A percentile compares a stretch with the other conserved stretches of the same genome.
Evolutionary conservation across 2,888 invertebrate species (phyloP).

Genomic region (Salticus scenicus): DNA sequence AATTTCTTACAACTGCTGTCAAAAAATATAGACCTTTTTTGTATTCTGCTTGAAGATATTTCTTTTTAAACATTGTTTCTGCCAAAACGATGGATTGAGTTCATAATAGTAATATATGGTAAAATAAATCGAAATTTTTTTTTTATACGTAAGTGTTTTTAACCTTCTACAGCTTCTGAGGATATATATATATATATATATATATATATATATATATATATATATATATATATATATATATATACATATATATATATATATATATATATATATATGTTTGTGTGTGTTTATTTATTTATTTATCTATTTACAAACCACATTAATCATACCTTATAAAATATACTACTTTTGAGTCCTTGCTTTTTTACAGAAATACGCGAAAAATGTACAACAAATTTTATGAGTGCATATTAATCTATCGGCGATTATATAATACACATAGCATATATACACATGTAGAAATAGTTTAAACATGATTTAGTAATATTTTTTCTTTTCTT

Average conservation of each 20-base stretch:
- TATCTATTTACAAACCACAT: neutral
- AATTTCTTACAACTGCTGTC: neutral
- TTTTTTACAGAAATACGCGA: too few relatives aligned
- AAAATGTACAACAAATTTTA: too few relatives aligned
- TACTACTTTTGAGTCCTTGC: too few relatives aligned
- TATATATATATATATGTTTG: conserved; percentile 12
- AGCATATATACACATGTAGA: too few relatives aligned
- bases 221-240: conserved; percentile 19
- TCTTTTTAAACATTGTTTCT: neutral
- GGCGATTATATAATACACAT: too few relatives aligned
- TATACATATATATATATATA: conserved; percentile 14
- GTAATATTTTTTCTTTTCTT: too few relatives aligned
- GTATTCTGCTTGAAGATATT: neutral
- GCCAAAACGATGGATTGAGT: neutral
- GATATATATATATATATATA: conserved; percentile 16
- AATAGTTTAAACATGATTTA: too few relatives aligned
- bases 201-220: conserved; percentile 17
- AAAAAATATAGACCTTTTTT: neutral
- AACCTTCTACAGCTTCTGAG: too few relatives aligned
- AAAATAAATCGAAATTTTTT: neutral
- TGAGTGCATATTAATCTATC: too few relatives aligned
- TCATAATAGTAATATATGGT: neutral
- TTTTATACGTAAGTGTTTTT: too few relatives aligned
- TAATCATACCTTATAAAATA: too few relatives aligned
- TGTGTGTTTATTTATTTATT: neutral